Conservation (phyloP, 2,113 vertebrate genomes). For the Tragelaphus strepsiceros region DNA sequence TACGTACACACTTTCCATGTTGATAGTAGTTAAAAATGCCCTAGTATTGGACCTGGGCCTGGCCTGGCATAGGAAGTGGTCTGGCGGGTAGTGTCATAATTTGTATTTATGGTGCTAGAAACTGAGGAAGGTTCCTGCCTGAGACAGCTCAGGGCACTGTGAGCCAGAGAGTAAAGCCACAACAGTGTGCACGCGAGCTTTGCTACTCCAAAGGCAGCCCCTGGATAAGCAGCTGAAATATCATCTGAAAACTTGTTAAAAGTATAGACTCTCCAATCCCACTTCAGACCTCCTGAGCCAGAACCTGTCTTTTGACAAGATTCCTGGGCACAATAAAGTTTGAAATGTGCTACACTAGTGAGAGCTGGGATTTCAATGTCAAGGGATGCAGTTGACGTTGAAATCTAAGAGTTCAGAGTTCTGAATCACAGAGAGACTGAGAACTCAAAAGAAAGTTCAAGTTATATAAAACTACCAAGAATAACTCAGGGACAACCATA, state of each 20-base stretch:
- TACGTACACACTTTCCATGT: background rate
- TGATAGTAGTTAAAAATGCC: background rate
- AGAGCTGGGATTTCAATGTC: background rate
- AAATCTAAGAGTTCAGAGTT: background rate
- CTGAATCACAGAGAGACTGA: background rate
- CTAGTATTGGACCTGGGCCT: background rate
- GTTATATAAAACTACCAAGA: background rate
- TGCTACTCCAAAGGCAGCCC: background rate
- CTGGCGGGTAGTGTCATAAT: background rate
- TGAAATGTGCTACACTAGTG: background rate
- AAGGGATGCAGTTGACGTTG: background rate
- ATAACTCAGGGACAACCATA: background rate
- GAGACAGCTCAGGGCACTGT: background rate
- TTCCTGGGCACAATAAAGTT: background rate
- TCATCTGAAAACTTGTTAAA: background rate
- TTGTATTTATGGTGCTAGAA: background rate
- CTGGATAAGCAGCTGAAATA: rapidly evolving
- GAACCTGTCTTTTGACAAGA: background rate
- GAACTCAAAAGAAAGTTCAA: background rate
- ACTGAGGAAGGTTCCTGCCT: background rate
- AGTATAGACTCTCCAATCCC: background rate
- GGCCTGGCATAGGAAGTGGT: background rate
- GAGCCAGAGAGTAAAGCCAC: background rate
- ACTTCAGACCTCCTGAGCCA: background rate
- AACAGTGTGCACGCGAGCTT: background rate